phyloP scores from a whole-genome alignment of 2,797 vertebrate genomes.

The Xerus rutilus region DNA sequence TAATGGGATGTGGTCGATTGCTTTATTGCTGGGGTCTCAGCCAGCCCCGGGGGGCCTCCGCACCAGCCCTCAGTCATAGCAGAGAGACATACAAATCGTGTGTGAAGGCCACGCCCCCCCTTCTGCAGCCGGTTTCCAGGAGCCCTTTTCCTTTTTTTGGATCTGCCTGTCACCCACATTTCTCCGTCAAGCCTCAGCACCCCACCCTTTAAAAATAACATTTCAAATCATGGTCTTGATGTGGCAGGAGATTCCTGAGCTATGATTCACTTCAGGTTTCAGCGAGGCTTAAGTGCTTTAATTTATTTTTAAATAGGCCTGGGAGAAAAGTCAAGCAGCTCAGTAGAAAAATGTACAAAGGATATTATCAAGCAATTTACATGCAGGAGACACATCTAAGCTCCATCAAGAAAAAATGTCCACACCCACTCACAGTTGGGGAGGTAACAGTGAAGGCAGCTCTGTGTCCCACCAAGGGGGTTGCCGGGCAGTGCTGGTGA shows the following conservation, averaged over 20 bases:
- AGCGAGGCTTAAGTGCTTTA: slow-evolving; percentile 47
- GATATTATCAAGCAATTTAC: neutral
- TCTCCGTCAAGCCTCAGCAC: neutral
- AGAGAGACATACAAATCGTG: neutral
- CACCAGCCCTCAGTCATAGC: neutral
- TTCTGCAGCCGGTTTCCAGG: neutral
- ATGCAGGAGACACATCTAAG: neutral
- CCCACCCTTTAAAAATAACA: slow-evolving; percentile 60
- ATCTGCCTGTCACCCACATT: slow-evolving; percentile 1
- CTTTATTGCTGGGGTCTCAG: neutral
- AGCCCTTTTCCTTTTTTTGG: neutral
- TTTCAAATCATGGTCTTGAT: slow-evolving; percentile 26
- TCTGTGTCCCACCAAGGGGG: neutral
- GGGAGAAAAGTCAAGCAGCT: slow-evolving; percentile 16
- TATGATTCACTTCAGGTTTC: slow-evolving; percentile 68
- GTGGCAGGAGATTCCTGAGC: slow-evolving; percentile 30
- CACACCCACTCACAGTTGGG: neutral
- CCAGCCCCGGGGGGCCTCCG: accelerated
- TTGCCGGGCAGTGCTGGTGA: neutral
- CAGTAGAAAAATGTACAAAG: neutral
- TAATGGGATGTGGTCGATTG: neutral
- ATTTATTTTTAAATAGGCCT: neutral
- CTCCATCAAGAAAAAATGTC: neutral
- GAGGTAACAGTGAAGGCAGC: neutral
- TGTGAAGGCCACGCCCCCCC: neutral